Evolutionary conservation across 2,888 invertebrate species (phyloP), one percentile per base, ranked within the genome.

Genomic region (Ectemnius continuus): DNA sequence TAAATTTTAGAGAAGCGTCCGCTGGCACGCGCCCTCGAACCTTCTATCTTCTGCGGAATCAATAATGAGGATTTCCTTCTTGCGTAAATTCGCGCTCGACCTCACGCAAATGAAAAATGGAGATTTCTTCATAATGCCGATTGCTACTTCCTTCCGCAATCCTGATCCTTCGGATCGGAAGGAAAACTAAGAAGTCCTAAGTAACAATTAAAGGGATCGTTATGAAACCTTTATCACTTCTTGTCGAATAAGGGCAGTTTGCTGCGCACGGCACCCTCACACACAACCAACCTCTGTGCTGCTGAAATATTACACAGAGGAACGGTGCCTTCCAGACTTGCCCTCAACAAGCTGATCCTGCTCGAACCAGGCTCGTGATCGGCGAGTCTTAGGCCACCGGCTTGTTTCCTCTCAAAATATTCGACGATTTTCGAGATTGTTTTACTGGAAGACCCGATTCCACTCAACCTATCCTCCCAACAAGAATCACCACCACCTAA

Each of bases 231-330:
- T 70, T 76, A 84, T 91, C 87, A 94, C 88, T 94, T 93, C 88
- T 94, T 96, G 91, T 97, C 97, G 91, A 97, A 97, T 56, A 97
- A 93, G 79, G 95, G 96, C 88, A 97, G 92, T 91, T 97, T 97
- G 66, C 96, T 96, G 87, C 94, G 93, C 73, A 97, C 97, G 65
- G 97, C 97, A 79, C 97, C 97, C 88, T 97, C 97, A 91, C 97
- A 97, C 47, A 97, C 93, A 88, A 95, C 94, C 80, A 96, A 93
- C 60, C 96, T 92, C 85, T 94, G 94, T 80, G 93, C 93, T 47
- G 93, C 92, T 2, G 90, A 90, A 65, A 91, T 89, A 75, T 92
- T 92, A 84, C 93, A 93, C 75, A 93, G 92, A 8, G 90, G 89
- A 20, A 88, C 87, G 46, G 86, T 86, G 46, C 88, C 88, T 62